phyloP scores from a whole-genome alignment of 2,888 invertebrate species.

The Didymodactylos carnosus region DNA sequence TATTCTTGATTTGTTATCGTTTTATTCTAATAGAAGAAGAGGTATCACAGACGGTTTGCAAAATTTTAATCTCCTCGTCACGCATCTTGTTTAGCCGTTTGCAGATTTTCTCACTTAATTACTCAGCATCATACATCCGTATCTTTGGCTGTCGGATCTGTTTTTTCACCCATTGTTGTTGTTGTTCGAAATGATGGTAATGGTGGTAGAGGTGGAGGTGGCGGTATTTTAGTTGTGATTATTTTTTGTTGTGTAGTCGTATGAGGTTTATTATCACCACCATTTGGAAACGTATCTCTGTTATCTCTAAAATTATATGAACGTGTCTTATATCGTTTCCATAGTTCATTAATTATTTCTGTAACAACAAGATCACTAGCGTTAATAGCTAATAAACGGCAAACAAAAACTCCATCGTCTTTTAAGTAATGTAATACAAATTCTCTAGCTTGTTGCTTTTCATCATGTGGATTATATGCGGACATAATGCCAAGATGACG shows the following conservation, averaged over 20 bases:
- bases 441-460: constrained; percentile 7
- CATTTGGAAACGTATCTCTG: not conserved
- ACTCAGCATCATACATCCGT: constrained; percentile 8
- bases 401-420: constrained; percentile 15
- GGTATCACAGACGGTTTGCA: too few relatives aligned
- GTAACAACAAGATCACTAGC: constrained; percentile 15
- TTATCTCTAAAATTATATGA: not conserved
- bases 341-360: constrained; percentile 14
- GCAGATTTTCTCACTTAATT: too few relatives aligned
- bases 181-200: not conserved
- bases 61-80: too few relatives aligned
- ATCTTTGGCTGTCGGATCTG: constrained; percentile 5
- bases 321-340: constrained; percentile 13
- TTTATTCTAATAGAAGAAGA: too few relatives aligned
- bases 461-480: constrained; percentile 1
- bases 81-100: too few relatives aligned
- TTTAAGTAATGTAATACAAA: constrained; percentile 14
- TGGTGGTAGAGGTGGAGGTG: not conserved
- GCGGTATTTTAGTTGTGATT: not conserved
- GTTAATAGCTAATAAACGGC: constrained; percentile 12
- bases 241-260: not conserved
- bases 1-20: too few relatives aligned
- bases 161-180: not conserved
- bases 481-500: constrained; percentile 9
- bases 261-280: not conserved